Evolutionary conservation across 2,797 vertebrate species (phyloP).

Genomic region (Tenualosa ilisha): DNA sequence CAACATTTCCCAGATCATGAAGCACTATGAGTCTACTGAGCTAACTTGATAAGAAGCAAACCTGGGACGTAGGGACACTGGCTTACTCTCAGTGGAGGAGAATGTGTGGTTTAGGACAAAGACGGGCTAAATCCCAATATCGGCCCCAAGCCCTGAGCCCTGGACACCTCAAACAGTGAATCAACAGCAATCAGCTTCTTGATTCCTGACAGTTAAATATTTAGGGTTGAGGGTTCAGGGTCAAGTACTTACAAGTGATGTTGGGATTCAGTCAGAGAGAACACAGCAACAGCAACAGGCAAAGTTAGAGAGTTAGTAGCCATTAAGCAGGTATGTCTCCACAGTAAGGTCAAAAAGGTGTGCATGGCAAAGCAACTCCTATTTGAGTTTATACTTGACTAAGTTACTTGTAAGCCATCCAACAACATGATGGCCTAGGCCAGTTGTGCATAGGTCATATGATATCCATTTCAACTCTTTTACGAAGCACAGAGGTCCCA

Average conservation of each 20-base stretch:
- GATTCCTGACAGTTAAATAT: too few species aligned
- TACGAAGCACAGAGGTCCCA: background rate
- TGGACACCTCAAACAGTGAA: too few species aligned
- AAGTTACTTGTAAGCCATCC: background rate
- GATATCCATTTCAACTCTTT: background rate
- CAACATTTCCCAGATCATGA: background rate
- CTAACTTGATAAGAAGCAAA: background rate
- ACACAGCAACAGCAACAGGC: background rate
- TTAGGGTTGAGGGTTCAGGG: too few species aligned
- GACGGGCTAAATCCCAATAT: too few species aligned
- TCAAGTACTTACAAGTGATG: too few species aligned
- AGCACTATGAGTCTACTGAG: background rate
- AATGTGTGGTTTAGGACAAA: slow-evolving; percentile 1
- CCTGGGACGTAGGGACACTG: background rate
- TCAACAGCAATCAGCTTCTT: too few species aligned
- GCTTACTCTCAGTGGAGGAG: background rate
- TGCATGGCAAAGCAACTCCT: background rate
- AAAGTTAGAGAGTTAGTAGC: slow-evolving; percentile 21
- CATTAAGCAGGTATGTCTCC: background rate
- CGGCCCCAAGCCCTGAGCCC: too few species aligned
- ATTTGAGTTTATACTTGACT: background rate
- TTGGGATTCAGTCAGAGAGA: background rate
- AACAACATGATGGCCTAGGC: background rate
- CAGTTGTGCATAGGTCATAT: background rate
- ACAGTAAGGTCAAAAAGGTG: background rate